Evolutionary conservation across 2,113 vertebrate genomes (phyloP).

Genomic region (Cygnus atratus): DNA sequence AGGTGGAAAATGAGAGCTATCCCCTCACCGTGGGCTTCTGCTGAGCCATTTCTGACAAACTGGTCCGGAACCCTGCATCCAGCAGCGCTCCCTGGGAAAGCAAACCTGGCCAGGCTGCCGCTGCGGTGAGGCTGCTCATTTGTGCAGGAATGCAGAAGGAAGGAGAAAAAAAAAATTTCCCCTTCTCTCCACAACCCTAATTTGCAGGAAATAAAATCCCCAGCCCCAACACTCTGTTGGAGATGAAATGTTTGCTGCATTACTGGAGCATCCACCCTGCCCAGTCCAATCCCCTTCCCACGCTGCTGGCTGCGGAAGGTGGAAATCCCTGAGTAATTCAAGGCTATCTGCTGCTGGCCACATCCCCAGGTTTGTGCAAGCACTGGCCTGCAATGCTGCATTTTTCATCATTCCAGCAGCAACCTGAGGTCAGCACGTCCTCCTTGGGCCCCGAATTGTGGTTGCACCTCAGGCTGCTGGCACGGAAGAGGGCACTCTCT

Average conservation of each 20-base stretch:
- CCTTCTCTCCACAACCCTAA: neutral
- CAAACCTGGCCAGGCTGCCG: neutral
- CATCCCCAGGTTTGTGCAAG: neutral
- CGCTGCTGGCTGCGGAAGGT: neutral
- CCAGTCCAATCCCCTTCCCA: neutral
- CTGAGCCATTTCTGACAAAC: neutral
- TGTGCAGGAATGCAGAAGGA: neutral
- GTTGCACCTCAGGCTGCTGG: neutral
- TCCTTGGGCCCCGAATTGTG: accelerated
- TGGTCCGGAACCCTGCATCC: neutral
- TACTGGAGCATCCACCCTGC: neutral
- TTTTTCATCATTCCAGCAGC: neutral
- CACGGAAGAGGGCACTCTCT: neutral
- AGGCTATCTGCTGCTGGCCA: neutral
- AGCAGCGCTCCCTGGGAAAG: neutral
- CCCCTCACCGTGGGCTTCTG: neutral
- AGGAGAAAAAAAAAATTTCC: neutral
- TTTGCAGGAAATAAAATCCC: neutral
- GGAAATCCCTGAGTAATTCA: neutral
- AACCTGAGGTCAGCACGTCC: neutral
- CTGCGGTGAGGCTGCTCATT: neutral
- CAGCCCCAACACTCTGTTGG: neutral
- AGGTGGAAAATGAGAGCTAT: neutral
- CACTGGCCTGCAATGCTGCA: accelerated
- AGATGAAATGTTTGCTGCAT: neutral